Conservation (phyloP, 2,888 invertebrate species). For the Epiblema foenella region DNA sequence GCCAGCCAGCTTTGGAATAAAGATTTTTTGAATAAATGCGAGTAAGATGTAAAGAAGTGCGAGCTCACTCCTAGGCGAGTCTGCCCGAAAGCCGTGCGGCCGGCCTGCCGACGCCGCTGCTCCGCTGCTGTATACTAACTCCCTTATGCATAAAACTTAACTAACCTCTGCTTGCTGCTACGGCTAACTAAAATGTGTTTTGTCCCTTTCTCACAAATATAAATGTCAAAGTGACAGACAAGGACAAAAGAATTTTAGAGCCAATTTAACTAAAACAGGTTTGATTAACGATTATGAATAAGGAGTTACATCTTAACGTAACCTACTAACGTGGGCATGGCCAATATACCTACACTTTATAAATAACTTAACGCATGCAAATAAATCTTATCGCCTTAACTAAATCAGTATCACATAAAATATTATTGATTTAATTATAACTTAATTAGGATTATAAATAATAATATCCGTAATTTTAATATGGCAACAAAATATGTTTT, state of each 20-base stretch:
- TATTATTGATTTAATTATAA: conserved; percentile 78
- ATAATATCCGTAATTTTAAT: conserved; percentile 82
- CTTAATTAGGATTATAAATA: conserved; percentile 81
- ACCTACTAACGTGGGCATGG: background rate
- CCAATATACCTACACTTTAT: conserved; percentile 34
- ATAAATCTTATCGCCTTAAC: conserved; percentile 55
- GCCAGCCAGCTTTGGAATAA: background rate
- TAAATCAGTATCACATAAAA: conserved; percentile 80
- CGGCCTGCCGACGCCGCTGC: background rate
- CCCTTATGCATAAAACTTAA: no score
- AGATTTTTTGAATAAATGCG: background rate
- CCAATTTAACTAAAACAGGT: no score
- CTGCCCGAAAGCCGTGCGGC: background rate
- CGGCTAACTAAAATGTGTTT: no score
- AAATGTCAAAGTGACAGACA: no score
- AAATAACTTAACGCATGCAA: conserved; percentile 37
- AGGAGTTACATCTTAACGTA: no score
- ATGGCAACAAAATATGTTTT: conserved; percentile 83
- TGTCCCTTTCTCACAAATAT: no score
- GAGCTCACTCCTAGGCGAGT: background rate
- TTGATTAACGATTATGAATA: no score
- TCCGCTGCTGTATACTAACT: background rate
- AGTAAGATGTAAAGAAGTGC: background rate
- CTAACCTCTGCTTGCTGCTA: no score
- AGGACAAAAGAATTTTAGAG: no score